These are phyloP conservation scores for Rhadina sibilatrix DNA, from an alignment of 2,113 vertebrate species.

Conservation along the genomic window DNA sequence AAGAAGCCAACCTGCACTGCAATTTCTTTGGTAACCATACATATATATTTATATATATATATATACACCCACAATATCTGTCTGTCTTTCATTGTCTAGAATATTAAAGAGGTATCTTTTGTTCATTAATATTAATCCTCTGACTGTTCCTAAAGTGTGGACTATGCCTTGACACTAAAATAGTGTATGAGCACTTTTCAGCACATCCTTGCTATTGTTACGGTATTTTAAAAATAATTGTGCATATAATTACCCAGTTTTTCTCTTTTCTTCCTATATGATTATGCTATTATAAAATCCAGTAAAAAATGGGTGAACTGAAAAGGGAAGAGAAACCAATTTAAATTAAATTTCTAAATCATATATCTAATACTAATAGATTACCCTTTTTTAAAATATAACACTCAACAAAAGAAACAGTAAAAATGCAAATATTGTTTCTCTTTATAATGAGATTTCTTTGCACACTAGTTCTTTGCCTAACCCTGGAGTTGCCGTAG, in stretches of 20 bases:
- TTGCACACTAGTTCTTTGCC: not conserved
- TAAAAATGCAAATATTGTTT: constrained; percentile 55
- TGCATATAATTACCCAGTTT: constrained; percentile 36
- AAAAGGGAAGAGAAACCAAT: constrained; percentile 42
- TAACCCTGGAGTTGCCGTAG: not conserved
- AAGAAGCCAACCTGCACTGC: not conserved
- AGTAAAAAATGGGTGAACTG: not conserved
- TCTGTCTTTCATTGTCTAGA: not conserved
- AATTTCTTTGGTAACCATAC: not conserved
- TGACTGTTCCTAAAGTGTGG: not conserved
- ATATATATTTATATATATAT: not conserved
- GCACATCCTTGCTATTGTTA: not conserved
- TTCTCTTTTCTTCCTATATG: not conserved
- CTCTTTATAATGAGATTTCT: constrained; percentile 31
- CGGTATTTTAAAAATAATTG: constrained; percentile 40
- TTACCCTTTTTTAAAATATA: not conserved
- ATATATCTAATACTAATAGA: constrained; percentile 51
- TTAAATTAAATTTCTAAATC: constrained; percentile 53
- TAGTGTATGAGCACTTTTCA: not conserved
- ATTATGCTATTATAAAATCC: constrained; percentile 29
- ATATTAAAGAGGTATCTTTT: not conserved
- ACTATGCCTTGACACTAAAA: not conserved
- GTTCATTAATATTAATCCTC: not conserved
- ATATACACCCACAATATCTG: fast-evolving
- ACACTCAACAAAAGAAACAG: constrained; percentile 20